phyloP scores from a whole-genome alignment of 2,888 invertebrate genomes.

The Petrolisthes manimaculis region DNA sequence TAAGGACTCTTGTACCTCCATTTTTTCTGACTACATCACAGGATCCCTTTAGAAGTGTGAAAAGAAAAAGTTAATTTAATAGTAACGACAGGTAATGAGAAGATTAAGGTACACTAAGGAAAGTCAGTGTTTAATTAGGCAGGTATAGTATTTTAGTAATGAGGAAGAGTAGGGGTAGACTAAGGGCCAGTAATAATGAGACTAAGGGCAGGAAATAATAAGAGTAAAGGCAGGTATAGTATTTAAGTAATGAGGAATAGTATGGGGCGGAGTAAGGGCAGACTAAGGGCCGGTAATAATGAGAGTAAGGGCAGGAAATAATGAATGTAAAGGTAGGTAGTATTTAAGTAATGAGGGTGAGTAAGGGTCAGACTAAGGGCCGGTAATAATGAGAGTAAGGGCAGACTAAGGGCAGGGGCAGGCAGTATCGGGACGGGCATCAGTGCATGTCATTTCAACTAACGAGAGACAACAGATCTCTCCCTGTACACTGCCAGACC shows the following conservation, averaged over 20 bases:
- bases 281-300: background rate
- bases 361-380: background rate
- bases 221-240: background rate
- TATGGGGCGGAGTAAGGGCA: background rate
- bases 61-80: too few relatives aligned
- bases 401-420: background rate
- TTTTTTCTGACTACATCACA: too few relatives aligned
- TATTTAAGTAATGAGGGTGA: background rate
- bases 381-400: background rate
- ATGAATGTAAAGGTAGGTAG: background rate
- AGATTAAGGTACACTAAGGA: background rate
- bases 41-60: too few relatives aligned
- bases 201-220: background rate
- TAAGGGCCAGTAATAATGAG: background rate
- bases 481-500: slow-evolving; percentile 30
- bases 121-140: background rate
- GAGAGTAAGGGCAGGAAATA: background rate
- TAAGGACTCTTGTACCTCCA: too few relatives aligned
- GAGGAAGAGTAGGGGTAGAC: background rate
- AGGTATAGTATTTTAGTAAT: background rate
- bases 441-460: slow-evolving; percentile 55
- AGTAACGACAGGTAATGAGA: background rate
- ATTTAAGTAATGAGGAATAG: background rate
- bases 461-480: slow-evolving; percentile 51
- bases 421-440: slow-evolving; percentile 16